Evolutionary conservation across 2,113 vertebrate species (phyloP).

Genomic region (Erythrocercus mccallii): DNA sequence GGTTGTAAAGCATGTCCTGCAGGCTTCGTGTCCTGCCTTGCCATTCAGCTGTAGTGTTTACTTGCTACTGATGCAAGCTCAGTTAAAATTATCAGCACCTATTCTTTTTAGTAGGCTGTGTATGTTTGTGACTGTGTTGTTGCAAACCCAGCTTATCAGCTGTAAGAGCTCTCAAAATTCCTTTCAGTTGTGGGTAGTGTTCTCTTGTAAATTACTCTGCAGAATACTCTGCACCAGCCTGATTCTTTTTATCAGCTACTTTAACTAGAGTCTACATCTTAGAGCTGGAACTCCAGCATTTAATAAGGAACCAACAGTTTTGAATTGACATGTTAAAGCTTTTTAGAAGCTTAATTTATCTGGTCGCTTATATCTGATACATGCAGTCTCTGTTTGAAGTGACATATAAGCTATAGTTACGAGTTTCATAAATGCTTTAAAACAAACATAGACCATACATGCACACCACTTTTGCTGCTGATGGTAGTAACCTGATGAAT

Average conservation of each 20-base stretch:
- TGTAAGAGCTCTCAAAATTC: neutral
- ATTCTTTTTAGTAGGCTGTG: neutral
- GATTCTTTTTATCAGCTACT: neutral
- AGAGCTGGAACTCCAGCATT: neutral
- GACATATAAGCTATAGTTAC: neutral
- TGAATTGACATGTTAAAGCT: neutral
- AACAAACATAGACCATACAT: neutral
- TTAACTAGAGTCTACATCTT: neutral
- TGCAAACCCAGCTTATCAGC: neutral
- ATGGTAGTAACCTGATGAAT: neutral
- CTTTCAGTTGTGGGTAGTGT: neutral
- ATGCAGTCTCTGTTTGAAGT: neutral
- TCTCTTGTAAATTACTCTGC: neutral
- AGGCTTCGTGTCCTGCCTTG: neutral
- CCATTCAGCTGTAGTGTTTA: neutral
- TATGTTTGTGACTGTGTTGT: neutral
- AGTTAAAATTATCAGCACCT: neutral
- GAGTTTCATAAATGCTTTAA: neutral
- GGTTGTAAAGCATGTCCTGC: neutral
- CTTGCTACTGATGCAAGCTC: neutral
- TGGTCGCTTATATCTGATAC: neutral
- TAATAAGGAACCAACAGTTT: neutral
- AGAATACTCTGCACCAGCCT: neutral
- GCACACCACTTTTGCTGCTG: neutral
- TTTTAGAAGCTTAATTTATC: neutral